Evolutionary conservation across 2,113 vertebrate species (phyloP).

Genomic region (Muntiacus reevesi): DNA sequence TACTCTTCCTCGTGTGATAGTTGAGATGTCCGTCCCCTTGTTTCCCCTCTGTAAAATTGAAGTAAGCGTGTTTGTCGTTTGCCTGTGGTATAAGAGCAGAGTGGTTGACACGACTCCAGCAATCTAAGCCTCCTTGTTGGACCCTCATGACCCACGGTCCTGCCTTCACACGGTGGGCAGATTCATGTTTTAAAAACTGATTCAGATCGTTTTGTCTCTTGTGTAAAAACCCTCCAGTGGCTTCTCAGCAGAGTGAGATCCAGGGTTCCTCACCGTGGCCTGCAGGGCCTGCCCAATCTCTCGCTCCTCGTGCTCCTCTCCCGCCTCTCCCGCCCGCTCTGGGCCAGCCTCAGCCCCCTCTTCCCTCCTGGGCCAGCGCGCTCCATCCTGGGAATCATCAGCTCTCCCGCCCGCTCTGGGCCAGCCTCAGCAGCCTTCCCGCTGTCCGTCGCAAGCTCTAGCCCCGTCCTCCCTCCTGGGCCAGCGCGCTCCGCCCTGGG

Average conservation of each 20-base stretch:
- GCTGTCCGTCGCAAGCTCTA: too few species aligned
- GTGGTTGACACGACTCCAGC: not conserved
- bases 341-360: not conserved
- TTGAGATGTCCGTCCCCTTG: not conserved
- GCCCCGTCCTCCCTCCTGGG: too few species aligned
- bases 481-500: too few species aligned
- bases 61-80: not conserved
- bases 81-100: not conserved
- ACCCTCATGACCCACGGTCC: not conserved
- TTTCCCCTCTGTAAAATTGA: not conserved
- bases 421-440: too few species aligned
- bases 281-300: not conserved
- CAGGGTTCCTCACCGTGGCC: not conserved
- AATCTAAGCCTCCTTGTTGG: not conserved
- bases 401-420: too few species aligned
- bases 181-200: not conserved
- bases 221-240: not conserved
- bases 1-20: not conserved
- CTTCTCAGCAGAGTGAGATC: not conserved
- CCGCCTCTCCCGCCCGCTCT: fast-evolving
- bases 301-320: not conserved
- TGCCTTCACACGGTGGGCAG: not conserved
- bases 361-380: too few species aligned
- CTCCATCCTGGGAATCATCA: too few species aligned
- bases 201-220: not conserved